Conservation (phyloP, 2,888 invertebrate species). For the Diarsia dahlii region DNA sequence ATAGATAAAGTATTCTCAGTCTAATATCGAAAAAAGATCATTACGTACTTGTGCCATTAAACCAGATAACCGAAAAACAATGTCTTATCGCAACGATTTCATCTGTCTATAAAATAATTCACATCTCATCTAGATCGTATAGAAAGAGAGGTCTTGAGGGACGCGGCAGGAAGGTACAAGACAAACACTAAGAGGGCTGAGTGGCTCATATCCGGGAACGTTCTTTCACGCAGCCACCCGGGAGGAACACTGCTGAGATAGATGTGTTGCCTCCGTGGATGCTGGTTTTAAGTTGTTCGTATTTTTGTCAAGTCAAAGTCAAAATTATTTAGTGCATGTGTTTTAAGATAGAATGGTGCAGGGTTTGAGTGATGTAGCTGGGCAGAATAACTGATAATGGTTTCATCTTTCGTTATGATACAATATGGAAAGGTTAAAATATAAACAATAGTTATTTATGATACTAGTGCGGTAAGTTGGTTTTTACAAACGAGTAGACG, state of each 20-base stretch:
- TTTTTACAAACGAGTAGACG: no score
- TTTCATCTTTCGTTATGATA: neutral
- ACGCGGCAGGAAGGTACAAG: constrained; percentile 69
- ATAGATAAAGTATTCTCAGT: neutral
- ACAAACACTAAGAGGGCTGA: constrained; percentile 77
- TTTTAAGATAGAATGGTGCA: neutral
- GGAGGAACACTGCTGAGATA: constrained; percentile 64
- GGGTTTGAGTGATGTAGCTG: neutral
- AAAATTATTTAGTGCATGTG: no score
- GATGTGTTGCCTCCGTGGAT: constrained; percentile 42
- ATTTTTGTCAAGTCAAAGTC: no score
- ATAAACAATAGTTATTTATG: no score
- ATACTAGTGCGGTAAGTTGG: no score
- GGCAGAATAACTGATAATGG: neutral
- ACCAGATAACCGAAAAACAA: neutral
- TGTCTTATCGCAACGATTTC: neutral
- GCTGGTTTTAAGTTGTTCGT: neutral
- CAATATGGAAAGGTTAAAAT: no score
- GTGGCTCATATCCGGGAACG: constrained; percentile 81
- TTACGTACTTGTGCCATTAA: neutral
- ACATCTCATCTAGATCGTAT: constrained; percentile 10
- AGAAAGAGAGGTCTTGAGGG: constrained; percentile 26
- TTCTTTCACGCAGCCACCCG: constrained; percentile 71
- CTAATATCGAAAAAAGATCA: neutral
- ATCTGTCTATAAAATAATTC: constrained; percentile 25